These are phyloP conservation scores for Odontocerum albicorne DNA, from an alignment of 2,888 invertebrate species.

Conservation along the genomic window DNA sequence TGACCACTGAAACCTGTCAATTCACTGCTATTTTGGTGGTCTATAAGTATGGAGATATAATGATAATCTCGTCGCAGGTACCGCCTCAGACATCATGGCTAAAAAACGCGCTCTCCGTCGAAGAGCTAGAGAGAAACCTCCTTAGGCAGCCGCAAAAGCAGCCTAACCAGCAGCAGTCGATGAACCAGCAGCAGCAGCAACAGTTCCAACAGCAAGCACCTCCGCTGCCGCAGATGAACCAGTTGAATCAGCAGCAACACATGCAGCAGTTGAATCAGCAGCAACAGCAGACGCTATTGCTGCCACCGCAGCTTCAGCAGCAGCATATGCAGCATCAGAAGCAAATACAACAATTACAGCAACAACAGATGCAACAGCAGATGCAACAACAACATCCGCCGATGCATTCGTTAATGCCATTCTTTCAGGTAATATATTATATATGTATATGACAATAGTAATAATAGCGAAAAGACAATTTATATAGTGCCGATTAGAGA, in stretches of 20 bases:
- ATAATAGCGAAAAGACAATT: too few species aligned
- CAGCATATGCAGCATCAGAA: slow-evolving; percentile 38
- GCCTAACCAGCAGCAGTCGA: slow-evolving; percentile 38
- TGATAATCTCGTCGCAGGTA: too few species aligned
- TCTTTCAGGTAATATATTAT: slow-evolving; percentile 23
- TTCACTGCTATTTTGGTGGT: too few species aligned
- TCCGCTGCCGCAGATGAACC: slow-evolving; percentile 29
- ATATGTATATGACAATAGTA: too few species aligned
- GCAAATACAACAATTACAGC: slow-evolving; percentile 38
- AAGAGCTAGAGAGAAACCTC: slow-evolving; percentile 71
- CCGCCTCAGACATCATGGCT: slow-evolving; percentile 38
- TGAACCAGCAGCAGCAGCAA: slow-evolving; percentile 38
- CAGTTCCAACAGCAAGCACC: slow-evolving; percentile 25
- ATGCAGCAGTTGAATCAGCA: slow-evolving; percentile 38
- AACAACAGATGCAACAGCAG: slow-evolving; percentile 40
- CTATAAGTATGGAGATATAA: too few species aligned
- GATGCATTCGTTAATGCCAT: slow-evolving; percentile 26
- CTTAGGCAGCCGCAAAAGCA: slow-evolving; percentile 52
- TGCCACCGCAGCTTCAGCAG: slow-evolving; percentile 36
- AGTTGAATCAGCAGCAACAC: slow-evolving; percentile 48
- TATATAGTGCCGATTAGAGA: too few species aligned
- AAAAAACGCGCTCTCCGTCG: slow-evolving; percentile 71
- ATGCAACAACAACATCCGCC: slow-evolving; percentile 36
- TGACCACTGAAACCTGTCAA: too few species aligned
- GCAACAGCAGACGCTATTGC: slow-evolving; percentile 39